Percentiles rank a stretch among this genome's conserved stretches.
Conservation (phyloP, 30 jellyfish, hydroid and myxozoan genomes). For the Nemopilema nomurai region DNA sequence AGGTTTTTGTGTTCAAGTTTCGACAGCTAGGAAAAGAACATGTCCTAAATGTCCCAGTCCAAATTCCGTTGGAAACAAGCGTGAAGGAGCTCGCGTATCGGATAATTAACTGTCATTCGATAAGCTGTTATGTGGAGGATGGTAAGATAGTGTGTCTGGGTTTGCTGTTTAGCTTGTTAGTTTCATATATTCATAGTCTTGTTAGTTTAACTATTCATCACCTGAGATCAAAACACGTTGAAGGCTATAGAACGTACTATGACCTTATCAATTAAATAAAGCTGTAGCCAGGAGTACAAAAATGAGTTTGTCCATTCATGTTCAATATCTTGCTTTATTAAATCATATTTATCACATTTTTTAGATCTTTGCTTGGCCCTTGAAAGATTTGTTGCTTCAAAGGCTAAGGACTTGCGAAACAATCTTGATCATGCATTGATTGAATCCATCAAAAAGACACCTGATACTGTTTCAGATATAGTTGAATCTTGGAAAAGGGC, state of each 20-base stretch:
- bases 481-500: slow-evolving; percentile 72
- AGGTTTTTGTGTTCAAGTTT: slow-evolving; percentile 47
- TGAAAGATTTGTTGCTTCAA: slow-evolving; percentile 61
- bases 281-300: not conserved
- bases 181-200: no score
- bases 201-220: no score
- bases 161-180: not conserved
- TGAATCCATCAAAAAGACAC: slow-evolving; percentile 18
- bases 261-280: no score
- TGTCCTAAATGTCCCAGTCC: slow-evolving; percentile 62
- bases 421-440: slow-evolving; percentile 1
- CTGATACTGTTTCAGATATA: slow-evolving; percentile 16
- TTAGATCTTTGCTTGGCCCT: slow-evolving; percentile 62
- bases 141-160: slow-evolving; percentile 33
- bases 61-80: slow-evolving; percentile 64
- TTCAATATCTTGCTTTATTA: not conserved
- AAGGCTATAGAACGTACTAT: no score
- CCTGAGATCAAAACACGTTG: no score
- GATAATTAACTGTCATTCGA: slow-evolving; percentile 68
- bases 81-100: slow-evolving; percentile 80
- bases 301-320: not conserved
- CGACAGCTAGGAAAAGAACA: slow-evolving; percentile 62
- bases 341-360: not conserved
- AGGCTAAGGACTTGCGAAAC: slow-evolving; percentile 61
- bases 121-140: slow-evolving; percentile 80